Evolutionary conservation across 1,140 invertebrate genomes (phyloP).

Genomic region (Lepeophtheirus salmonis): DNA sequence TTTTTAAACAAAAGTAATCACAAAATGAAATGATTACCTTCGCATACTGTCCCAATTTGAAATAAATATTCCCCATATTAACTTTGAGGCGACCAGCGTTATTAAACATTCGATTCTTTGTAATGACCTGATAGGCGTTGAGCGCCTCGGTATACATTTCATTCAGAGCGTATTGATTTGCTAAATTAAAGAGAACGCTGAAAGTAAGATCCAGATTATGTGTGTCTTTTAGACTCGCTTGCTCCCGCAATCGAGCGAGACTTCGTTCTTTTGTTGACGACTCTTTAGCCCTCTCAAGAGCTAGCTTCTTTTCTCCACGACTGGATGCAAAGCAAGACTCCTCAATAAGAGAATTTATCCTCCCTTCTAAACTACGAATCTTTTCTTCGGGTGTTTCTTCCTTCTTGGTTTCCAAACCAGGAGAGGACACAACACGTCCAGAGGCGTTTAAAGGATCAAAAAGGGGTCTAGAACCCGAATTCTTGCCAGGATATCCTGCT

Average conservation of each 20-base stretch:
- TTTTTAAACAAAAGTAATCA: background rate
- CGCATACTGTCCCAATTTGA: constrained; percentile 57
- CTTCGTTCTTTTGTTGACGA: constrained; percentile 75
- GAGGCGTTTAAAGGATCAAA: constrained; percentile 57
- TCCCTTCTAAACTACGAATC: constrained; percentile 12
- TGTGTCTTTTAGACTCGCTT: constrained; percentile 59
- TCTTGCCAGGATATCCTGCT: constrained; percentile 27
- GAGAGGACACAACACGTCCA: constrained; percentile 29
- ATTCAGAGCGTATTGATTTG: constrained; percentile 75
- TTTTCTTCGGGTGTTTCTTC: constrained; percentile 40
- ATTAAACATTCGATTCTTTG: constrained; percentile 63
- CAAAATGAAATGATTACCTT: background rate
- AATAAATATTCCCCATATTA: constrained; percentile 97
- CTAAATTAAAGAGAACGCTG: constrained; percentile 79
- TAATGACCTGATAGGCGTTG: constrained; percentile 63
- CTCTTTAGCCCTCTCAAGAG: constrained; percentile 85
- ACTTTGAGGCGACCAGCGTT: constrained; percentile 77
- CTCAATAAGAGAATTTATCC: constrained; percentile 55
- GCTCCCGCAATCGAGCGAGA: constrained; percentile 72
- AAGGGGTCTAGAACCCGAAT: constrained; percentile 33
- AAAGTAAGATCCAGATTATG: constrained; percentile 56
- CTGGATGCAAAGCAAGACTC: constrained; percentile 49
- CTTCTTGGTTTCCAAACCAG: constrained; percentile 41
- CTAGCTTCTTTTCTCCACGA: constrained; percentile 40
- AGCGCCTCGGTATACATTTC: constrained; percentile 88